phyloP scores from a whole-genome alignment of 2,113 vertebrate species.

The Gymnorhina tibicen region DNA sequence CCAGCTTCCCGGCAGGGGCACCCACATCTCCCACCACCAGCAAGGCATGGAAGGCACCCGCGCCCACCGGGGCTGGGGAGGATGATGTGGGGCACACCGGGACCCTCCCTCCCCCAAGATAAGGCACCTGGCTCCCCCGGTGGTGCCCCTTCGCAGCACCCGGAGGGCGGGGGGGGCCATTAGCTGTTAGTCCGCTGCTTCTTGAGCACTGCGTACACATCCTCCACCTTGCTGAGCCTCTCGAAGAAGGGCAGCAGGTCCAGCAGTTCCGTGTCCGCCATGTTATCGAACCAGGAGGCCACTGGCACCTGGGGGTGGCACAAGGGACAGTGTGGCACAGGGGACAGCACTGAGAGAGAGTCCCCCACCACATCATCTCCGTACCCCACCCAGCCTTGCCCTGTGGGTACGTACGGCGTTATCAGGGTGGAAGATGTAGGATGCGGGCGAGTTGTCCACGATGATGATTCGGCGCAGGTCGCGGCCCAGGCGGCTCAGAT shows the following conservation, averaged over 20 bases:
- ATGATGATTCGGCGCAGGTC: constrained; percentile 93
- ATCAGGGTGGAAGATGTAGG: constrained; percentile 95
- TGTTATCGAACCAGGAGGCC: constrained; percentile 97
- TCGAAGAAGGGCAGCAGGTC: constrained; percentile 97
- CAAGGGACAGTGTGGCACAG: not conserved
- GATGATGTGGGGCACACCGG: not conserved
- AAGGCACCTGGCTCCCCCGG: not conserved
- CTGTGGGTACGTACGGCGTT: constrained; percentile 78
- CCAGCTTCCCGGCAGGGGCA: not conserved
- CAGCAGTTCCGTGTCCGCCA: constrained; percentile 92
- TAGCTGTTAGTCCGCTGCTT: constrained; percentile 89
- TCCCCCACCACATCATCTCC: accelerated
- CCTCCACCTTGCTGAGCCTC: constrained; percentile 90
- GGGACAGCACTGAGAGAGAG: accelerated
- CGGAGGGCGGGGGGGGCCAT: not conserved
- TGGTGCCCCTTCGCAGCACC: not conserved
- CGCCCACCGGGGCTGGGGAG: not conserved
- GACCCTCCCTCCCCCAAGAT: not conserved
- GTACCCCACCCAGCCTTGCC: accelerated
- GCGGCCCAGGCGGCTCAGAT: constrained; percentile 91
- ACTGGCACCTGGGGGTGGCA: constrained; percentile 83
- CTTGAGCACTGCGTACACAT: constrained; percentile 89
- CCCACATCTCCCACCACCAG: not conserved
- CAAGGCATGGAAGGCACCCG: not conserved
- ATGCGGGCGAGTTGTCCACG: constrained; percentile 94